These are phyloP conservation scores for Dryadula phaetusa DNA, from an alignment of 2,888 invertebrate genomes.

Conservation along the genomic window DNA sequence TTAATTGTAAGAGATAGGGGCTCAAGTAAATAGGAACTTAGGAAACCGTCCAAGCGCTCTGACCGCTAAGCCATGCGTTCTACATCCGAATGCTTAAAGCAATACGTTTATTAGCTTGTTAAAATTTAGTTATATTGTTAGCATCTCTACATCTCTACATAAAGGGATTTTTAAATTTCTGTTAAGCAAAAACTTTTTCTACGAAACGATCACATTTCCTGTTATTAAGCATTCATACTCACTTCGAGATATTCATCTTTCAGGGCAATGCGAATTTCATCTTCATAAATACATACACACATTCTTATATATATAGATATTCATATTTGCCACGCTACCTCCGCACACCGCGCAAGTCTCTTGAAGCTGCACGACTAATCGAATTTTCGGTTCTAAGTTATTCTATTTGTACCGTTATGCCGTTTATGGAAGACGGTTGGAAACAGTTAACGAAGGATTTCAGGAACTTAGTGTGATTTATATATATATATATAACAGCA, in stretches of 20 bases:
- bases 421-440: constrained; percentile 50
- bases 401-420: constrained; percentile 66
- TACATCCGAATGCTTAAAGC: too few relatives aligned
- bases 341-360: constrained; percentile 35
- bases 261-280: not conserved
- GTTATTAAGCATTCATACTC: not conserved
- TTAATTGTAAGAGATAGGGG: too few relatives aligned
- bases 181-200: too few relatives aligned
- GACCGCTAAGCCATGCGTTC: too few relatives aligned
- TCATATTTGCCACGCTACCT: constrained; percentile 40
- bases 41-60: too few relatives aligned
- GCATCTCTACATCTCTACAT: too few relatives aligned
- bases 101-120: too few relatives aligned
- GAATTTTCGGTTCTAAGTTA: constrained; percentile 75
- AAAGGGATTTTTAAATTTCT: too few relatives aligned
- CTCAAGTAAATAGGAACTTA: too few relatives aligned
- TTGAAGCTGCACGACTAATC: constrained; percentile 64
- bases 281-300: constrained; percentile 14
- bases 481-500: not conserved
- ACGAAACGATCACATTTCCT: not conserved
- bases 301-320: constrained; percentile 23
- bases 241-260: constrained; percentile 7
- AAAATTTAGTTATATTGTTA: too few relatives aligned
- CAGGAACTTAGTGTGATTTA: too few relatives aligned
- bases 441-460: not conserved